Base-by-base conservation (phyloP, 2,113 vertebrate genomes). In the Turnix velox region DNA sequence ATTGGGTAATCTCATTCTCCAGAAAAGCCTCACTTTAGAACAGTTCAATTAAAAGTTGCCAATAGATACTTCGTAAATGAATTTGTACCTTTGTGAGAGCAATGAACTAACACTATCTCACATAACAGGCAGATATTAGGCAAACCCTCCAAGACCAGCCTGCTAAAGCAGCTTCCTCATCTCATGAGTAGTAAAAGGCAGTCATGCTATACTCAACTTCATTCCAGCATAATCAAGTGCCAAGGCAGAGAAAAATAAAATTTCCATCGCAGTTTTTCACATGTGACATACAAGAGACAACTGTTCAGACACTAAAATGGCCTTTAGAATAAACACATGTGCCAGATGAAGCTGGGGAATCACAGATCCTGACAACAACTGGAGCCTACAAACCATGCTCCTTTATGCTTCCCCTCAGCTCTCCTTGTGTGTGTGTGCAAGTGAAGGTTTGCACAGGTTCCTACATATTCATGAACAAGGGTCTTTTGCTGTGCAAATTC, bases 401-500 rank as follows among this genome's bases (percentile, higher is more conserved):
- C 58, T 79, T 52, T 33, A 28, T 42, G 33, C 15, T 88, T 72
- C 46, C 43, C 46, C 43, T 40, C 54, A 90, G 12, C 10, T 30
- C n/a, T 73, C 6, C 0, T 0, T 1, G 17, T n/a, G 25, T 72
- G 17, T 18, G 18, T 10, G 65, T 81, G 73, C 48, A 76, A 73
- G 49, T 3, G 6, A 0, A 3, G 35, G 48, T 45, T 74, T 91
- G 77, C 73, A 78, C 61, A 58, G 67, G 40, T 69, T 58, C 68
- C 67, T 90, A 77, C 55, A 77, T 74, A 90, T 83, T 88, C 55
- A 94, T 71, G 55, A 85, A 31, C 20, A 63, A 71, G 35, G 46
- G 10, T 62, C 45, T 66, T 91, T 57, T 85, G 79, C 67, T 58
- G 35, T 63, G 79, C 75, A 85, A 74, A 95, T 85, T 62, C 42